A percentile compares a stretch with the other conserved stretches of the same genome.
phyloP scores from a whole-genome alignment of 2,888 invertebrate species.

The Muschampia staudingeri region DNA sequence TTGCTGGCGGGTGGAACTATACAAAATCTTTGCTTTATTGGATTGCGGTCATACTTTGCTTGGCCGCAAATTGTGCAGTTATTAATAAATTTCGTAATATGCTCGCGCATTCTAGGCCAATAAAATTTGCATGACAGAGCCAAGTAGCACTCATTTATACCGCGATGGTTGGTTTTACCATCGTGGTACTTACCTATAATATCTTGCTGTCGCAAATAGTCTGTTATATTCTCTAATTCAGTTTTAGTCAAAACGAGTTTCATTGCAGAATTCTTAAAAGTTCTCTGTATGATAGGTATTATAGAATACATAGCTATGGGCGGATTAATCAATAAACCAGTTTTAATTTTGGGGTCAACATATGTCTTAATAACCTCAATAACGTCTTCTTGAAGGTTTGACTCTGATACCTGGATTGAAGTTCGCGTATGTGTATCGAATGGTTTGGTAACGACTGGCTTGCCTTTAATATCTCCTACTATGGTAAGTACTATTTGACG shows the following conservation, averaged over 20 bases:
- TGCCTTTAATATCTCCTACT: conserved; percentile 2
- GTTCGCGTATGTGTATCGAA: background rate
- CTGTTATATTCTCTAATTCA: conserved; percentile 54
- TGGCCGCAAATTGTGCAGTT: conserved; percentile 61
- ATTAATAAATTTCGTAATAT: conserved; percentile 67
- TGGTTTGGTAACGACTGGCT: background rate
- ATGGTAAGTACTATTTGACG: conserved; percentile 4
- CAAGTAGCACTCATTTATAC: conserved; percentile 66
- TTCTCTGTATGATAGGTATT: conserved; percentile 42
- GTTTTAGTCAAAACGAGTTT: conserved; percentile 46
- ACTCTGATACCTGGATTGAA: background rate
- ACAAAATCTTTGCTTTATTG: conserved; percentile 56
- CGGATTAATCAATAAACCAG: conserved; percentile 32
- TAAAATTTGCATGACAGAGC: conserved; percentile 64
- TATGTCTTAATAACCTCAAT: conserved; percentile 2
- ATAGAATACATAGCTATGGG: conserved; percentile 26
- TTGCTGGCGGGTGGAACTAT: conserved; percentile 63
- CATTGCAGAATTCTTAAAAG: conserved; percentile 49
- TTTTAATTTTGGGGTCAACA: conserved; percentile 43
- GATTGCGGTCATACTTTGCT: conserved; percentile 64
- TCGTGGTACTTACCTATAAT: conserved; percentile 46
- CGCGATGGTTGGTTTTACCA: conserved; percentile 47
- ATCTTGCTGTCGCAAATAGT: conserved; percentile 55
- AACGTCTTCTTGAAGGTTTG: background rate
- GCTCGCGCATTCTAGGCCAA: conserved; percentile 69